These are phyloP conservation scores for Melieria omissa DNA, from an alignment of 2,888 invertebrate species.

Conservation along the genomic window DNA sequence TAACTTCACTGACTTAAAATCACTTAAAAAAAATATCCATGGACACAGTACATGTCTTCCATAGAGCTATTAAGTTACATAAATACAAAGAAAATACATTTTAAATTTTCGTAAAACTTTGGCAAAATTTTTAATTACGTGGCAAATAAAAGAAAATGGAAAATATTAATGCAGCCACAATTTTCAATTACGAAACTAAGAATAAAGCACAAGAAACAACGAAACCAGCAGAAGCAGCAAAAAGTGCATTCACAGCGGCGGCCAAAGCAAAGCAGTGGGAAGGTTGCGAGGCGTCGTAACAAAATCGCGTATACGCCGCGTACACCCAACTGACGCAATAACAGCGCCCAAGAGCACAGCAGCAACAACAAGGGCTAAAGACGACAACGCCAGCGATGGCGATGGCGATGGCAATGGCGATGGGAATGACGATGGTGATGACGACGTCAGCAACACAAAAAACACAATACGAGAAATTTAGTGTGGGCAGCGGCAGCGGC, in stretches of 20 bases:
- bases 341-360: constrained; percentile 30
- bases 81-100: too few relatives aligned
- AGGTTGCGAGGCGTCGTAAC: constrained; percentile 19
- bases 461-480: neutral
- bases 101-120: constrained; percentile 48
- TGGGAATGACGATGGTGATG: too few relatives aligned
- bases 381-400: constrained; percentile 50
- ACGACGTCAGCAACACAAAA: too few relatives aligned
- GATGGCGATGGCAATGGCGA: constrained; percentile 18
- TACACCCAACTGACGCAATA: constrained; percentile 41
- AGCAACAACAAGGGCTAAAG: constrained; percentile 33
- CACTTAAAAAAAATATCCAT: too few relatives aligned
- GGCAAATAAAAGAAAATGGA: constrained; percentile 59
- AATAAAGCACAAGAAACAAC: too few relatives aligned
- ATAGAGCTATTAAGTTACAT: too few relatives aligned
- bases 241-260: too few relatives aligned
- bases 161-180: constrained; percentile 64
- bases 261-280: neutral
- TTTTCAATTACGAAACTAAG: constrained; percentile 58
- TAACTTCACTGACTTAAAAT: too few relatives aligned
- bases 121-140: constrained; percentile 60
- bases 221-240: too few relatives aligned
- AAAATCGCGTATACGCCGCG: constrained; percentile 57
- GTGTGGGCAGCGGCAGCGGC: neutral
- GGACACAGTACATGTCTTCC: too few relatives aligned